These are phyloP conservation scores for Tachysurus vachellii DNA, from an alignment of 2,113 vertebrate genomes.

Conservation along the genomic window DNA sequence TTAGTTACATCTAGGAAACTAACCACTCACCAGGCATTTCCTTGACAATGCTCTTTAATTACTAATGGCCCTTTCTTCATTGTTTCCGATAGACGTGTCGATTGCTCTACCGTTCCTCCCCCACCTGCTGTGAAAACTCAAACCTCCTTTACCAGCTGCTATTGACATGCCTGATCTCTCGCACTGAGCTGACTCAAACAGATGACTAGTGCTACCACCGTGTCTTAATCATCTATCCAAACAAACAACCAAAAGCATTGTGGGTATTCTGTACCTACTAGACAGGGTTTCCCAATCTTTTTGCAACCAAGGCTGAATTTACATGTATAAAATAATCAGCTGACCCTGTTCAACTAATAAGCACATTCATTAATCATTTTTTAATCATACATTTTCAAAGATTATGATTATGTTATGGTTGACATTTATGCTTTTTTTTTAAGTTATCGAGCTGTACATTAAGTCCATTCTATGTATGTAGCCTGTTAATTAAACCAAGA, in stretches of 20 bases:
- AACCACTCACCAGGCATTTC: neutral
- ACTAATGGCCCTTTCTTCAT: constrained; percentile 20
- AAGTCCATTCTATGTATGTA: neutral
- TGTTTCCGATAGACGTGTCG: constrained; percentile 20
- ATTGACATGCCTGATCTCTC: constrained; percentile 4
- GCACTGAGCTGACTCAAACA: constrained; percentile 3
- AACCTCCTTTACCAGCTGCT: constrained; percentile 22
- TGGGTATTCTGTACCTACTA: constrained; percentile 3
- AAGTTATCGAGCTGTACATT: neutral
- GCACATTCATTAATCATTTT: no score
- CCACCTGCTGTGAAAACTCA: constrained; percentile 22
- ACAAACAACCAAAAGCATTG: neutral
- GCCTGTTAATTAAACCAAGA: neutral
- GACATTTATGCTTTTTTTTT: neutral
- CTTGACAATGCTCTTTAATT: constrained; percentile 36
- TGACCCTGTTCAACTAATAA: neutral
- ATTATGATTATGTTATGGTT: no score
- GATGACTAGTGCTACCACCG: neutral
- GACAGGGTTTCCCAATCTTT: neutral
- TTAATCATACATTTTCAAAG: no score
- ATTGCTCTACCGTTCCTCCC: neutral
- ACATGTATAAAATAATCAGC: neutral
- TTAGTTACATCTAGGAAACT: constrained; percentile 4
- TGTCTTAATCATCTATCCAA: neutral
- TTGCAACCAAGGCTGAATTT: neutral